A percentile compares a stretch with the other conserved stretches of the same genome.
Evolutionary conservation across 2,888 invertebrate genomes (phyloP).

Genomic region (Ctenicera cuprea): DNA sequence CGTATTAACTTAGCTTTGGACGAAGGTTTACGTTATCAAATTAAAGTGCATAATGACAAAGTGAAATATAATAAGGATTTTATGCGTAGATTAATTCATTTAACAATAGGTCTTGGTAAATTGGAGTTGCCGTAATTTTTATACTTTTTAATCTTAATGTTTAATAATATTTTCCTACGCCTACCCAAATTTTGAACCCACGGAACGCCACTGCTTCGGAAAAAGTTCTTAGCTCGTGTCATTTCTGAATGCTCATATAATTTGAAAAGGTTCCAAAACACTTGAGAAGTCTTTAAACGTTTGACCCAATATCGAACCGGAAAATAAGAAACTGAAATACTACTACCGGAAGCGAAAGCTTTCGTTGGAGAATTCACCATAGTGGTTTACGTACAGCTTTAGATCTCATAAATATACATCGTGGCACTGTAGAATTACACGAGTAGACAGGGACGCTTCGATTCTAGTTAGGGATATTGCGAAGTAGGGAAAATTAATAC

Average conservation of each 20-base stretch:
- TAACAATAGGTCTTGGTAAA: too few species aligned
- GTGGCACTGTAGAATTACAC: constrained; percentile 32
- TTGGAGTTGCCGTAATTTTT: too few species aligned
- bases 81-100: too few species aligned
- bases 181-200: too few species aligned
- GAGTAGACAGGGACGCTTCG: constrained; percentile 12
- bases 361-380: constrained; percentile 25
- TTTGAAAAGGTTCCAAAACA: neutral
- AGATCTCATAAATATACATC: constrained; percentile 47
- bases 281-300: constrained; percentile 18
- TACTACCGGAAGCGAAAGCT: constrained; percentile 32
- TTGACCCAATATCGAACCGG: constrained; percentile 33
- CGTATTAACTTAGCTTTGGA: too few species aligned
- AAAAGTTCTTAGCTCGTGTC: too few species aligned
- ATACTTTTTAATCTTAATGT: too few species aligned
- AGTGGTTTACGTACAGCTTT: constrained; percentile 37
- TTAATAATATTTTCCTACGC: too few species aligned
- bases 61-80: too few species aligned
- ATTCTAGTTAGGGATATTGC: constrained; percentile 26
- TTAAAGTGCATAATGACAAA: too few species aligned
- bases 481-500: constrained; percentile 32
- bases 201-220: too few species aligned
- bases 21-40: too few species aligned
- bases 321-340: constrained; percentile 31
- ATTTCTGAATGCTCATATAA: neutral